A percentile compares a stretch with the other conserved stretches of the same genome.
Evolutionary conservation across 1,140 invertebrate species (phyloP).

Genomic region (Protaetia brevitarsis): DNA sequence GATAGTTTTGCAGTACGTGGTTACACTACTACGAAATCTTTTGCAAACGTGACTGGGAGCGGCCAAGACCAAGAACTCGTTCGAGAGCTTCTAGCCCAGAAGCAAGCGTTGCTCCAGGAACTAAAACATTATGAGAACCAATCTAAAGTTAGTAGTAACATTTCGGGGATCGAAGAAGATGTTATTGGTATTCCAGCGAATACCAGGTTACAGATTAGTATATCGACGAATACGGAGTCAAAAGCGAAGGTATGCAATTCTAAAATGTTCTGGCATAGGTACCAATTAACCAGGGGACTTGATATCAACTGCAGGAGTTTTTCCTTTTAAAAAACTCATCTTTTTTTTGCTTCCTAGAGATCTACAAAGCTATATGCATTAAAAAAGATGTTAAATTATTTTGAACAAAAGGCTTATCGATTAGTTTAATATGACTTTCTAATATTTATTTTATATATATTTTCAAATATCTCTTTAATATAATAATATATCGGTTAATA

Average conservation of each 20-base stretch:
- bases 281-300: too few species aligned
- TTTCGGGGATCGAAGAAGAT: conserved; percentile 43
- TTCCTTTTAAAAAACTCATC: too few species aligned
- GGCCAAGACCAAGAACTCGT: conserved; percentile 73
- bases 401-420: too few species aligned
- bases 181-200: conserved; percentile 60
- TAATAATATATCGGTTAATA: too few species aligned
- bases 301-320: too few species aligned
- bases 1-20: conserved; percentile 64
- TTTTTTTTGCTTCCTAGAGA: too few species aligned
- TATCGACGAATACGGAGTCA: conserved; percentile 48
- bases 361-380: too few species aligned
- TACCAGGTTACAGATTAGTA: conserved; percentile 56
- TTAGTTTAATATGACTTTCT: too few species aligned
- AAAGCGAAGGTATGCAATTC: conserved; percentile 10
- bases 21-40: conserved; percentile 59
- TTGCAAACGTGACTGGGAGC: conserved; percentile 39
- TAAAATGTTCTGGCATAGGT: neutral
- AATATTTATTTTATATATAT: too few species aligned
- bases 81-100: conserved; percentile 74
- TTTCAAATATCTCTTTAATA: too few species aligned
- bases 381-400: too few species aligned
- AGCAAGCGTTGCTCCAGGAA: conserved; percentile 79
- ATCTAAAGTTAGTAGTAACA: conserved; percentile 39
- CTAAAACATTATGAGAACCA: conserved; percentile 77